A percentile compares a stretch with the other conserved stretches of the same genome.
Conservation (phyloP, 2,113 vertebrate genomes). For the Terrapene triunguis region DNA sequence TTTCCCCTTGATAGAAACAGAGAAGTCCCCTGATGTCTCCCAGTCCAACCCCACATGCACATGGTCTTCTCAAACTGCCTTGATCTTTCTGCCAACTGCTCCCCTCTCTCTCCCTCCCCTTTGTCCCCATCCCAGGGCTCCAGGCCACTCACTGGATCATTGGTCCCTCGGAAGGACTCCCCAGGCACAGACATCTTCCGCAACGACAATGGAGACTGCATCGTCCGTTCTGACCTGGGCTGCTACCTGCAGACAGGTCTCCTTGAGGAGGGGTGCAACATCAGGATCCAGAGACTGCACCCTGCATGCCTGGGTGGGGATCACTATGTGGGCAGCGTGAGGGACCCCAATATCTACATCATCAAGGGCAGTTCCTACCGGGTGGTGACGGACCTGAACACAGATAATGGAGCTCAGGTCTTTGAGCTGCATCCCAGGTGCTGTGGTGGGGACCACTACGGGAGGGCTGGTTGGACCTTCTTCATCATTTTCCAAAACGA, state of each 20-base stretch:
- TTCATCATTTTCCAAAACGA: background rate
- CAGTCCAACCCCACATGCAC: too few species aligned
- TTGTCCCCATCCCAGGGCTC: too few species aligned
- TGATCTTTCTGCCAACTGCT: too few species aligned
- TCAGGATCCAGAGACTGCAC: background rate
- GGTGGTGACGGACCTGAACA: background rate
- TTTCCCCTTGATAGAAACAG: too few species aligned
- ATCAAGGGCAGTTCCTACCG: background rate
- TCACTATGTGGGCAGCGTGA: background rate
- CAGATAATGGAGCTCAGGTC: background rate
- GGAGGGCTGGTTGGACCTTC: too few species aligned
- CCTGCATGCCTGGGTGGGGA: background rate
- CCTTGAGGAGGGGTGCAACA: background rate
- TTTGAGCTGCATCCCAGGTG: background rate
- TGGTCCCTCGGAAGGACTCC: too few species aligned
- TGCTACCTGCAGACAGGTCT: background rate
- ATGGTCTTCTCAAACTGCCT: too few species aligned
- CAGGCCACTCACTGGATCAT: too few species aligned
- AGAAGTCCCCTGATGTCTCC: too few species aligned
- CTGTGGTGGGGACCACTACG: background rate
- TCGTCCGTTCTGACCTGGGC: background rate
- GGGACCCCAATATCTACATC: background rate
- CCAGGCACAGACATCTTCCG: background rate
- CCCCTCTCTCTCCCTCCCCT: too few species aligned
- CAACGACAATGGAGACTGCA: background rate